phyloP scores from a whole-genome alignment of 2,888 invertebrate genomes.

The Heliconius aoede region DNA sequence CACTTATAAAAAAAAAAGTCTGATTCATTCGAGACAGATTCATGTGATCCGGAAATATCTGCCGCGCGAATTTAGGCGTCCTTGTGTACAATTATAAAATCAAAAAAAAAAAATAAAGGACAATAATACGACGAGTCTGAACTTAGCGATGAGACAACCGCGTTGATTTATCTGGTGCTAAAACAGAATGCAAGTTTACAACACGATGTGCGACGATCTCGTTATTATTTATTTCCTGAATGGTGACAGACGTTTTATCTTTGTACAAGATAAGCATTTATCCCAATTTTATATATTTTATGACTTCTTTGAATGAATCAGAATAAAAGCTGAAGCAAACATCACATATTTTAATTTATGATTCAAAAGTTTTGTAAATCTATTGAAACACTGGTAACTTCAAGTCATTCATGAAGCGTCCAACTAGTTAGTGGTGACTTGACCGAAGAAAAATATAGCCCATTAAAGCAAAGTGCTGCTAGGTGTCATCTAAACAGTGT shows the following conservation, averaged over 20 bases:
- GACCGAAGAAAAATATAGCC: conserved; percentile 20
- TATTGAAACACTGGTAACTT: background rate
- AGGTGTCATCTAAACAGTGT: conserved; percentile 39
- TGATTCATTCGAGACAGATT: conserved; percentile 78
- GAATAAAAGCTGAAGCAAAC: background rate
- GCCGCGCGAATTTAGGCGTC: conserved; percentile 75
- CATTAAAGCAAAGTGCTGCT: conserved; percentile 33
- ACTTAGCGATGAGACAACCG: conserved; percentile 60
- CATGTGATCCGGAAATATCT: conserved; percentile 79
- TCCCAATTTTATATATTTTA: conserved; percentile 13
- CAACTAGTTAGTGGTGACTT: background rate
- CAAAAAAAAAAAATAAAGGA: conserved; percentile 68
- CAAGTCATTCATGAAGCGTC: background rate
- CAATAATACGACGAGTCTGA: conserved; percentile 63
- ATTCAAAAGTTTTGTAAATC: background rate
- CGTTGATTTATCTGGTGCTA: conserved; percentile 57
- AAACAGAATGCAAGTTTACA: conserved; percentile 48
- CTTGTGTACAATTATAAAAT: conserved; percentile 74
- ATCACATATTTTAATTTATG: background rate
- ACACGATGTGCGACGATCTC: conserved; percentile 23
- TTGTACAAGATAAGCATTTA: background rate
- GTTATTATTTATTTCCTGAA: conserved; percentile 19
- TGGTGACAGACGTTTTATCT: conserved; percentile 12
- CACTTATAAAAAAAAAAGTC: conserved; percentile 66
- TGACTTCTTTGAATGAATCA: conserved; percentile 3